A percentile compares a stretch with the other conserved stretches of the same genome.
Evolutionary conservation across 2,888 invertebrate genomes (phyloP).

Genomic region (Cheilosia grossa): DNA sequence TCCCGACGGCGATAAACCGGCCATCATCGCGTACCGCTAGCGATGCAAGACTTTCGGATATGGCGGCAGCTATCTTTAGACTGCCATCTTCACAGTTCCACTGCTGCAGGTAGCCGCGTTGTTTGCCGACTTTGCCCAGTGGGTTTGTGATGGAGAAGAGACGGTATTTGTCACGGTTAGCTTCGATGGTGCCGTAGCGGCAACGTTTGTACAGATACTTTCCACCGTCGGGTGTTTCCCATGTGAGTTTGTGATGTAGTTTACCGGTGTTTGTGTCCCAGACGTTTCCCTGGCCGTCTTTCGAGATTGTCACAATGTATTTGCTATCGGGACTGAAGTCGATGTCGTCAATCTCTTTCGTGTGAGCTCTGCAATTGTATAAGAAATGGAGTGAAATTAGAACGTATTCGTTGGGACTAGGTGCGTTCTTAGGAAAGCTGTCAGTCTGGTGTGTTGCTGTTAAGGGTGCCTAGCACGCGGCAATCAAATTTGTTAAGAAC

Average conservation of each 20-base stretch:
- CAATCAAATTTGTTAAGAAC: no score
- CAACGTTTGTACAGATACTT: slow-evolving; percentile 94
- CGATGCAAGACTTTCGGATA: slow-evolving; percentile 91
- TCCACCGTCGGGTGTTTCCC: slow-evolving; percentile 89
- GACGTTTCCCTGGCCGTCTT: slow-evolving; percentile 92
- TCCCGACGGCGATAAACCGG: slow-evolving; percentile 94
- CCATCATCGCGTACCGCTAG: slow-evolving; percentile 96
- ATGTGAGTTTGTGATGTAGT: slow-evolving; percentile 88
- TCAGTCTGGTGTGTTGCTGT: no score
- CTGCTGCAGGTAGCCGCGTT: slow-evolving; percentile 89
- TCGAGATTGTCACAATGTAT: slow-evolving; percentile 91
- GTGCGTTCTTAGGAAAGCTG: no score
- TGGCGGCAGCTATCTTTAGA: slow-evolving; percentile 85
- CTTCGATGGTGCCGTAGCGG: slow-evolving; percentile 90
- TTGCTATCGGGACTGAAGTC: slow-evolving; percentile 93
- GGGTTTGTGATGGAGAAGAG: slow-evolving; percentile 93
- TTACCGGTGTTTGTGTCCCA: slow-evolving; percentile 90
- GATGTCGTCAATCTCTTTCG: slow-evolving; percentile 96
- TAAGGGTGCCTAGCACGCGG: no score
- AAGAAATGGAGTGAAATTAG: neutral
- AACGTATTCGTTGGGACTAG: neutral
- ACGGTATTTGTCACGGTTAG: slow-evolving; percentile 86
- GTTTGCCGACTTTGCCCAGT: slow-evolving; percentile 88
- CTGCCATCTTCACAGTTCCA: slow-evolving; percentile 89
- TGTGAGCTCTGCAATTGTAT: slow-evolving; percentile 86